Evolutionary conservation across 2,113 vertebrate species (phyloP).

Genomic region (Spilogale gracilis): DNA sequence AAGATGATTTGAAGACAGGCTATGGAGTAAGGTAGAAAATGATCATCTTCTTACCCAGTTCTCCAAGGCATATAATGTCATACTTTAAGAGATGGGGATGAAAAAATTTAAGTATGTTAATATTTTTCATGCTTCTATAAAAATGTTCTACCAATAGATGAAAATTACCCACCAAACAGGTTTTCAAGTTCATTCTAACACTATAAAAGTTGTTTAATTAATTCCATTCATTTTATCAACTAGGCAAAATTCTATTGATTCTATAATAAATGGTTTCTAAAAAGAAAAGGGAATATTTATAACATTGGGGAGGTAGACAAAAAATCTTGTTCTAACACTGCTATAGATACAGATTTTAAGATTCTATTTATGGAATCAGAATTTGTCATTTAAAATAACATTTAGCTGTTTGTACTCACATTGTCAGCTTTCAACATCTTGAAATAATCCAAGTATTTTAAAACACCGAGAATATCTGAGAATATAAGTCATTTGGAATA

Average conservation of each 20-base stretch:
- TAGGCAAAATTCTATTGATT: slow-evolving; percentile 54
- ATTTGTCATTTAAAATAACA: slow-evolving; percentile 77
- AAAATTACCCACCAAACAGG: slow-evolving; percentile 53
- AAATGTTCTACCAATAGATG: not conserved
- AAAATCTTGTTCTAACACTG: slow-evolving; percentile 69
- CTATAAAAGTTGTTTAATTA: slow-evolving; percentile 46
- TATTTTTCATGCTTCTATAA: not conserved
- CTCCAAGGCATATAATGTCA: not conserved
- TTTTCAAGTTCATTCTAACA: slow-evolving; percentile 26
- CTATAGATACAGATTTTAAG: slow-evolving; percentile 55
- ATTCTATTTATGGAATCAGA: slow-evolving; percentile 79
- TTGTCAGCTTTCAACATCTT: slow-evolving; percentile 78
- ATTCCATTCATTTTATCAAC: slow-evolving; percentile 52
- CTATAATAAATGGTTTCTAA: slow-evolving; percentile 56
- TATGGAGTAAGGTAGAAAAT: not conserved
- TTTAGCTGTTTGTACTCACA: slow-evolving; percentile 76
- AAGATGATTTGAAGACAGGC: not conserved
- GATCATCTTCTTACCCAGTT: not conserved
- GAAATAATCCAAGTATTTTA: slow-evolving; percentile 79
- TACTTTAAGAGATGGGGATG: slow-evolving; percentile 5
- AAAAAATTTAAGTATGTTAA: not conserved
- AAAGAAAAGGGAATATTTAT: slow-evolving; percentile 49
- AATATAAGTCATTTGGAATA: slow-evolving; percentile 82
- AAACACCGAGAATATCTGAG: slow-evolving; percentile 71
- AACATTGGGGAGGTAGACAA: slow-evolving; percentile 76